Conservation (phyloP, 2,113 vertebrate genomes). For the Polypterus bichir region DNA sequence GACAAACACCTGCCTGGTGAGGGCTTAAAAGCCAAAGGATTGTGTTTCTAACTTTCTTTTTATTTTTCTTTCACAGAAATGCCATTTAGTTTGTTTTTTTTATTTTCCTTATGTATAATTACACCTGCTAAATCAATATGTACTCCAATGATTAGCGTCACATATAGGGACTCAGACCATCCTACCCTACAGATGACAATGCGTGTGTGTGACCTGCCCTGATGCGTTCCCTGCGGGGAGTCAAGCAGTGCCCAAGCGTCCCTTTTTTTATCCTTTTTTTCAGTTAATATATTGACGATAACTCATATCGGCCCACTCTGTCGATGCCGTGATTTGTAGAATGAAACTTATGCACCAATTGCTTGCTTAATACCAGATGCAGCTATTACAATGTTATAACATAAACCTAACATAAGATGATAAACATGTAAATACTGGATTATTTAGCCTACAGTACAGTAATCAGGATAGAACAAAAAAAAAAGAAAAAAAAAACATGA, state of each 20-base stretch:
- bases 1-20: too few species aligned
- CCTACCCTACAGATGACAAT: too few species aligned
- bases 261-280: constrained; percentile 15
- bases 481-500: constrained; percentile 34
- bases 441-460: constrained; percentile 82
- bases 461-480: constrained; percentile 62
- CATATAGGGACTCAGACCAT: too few species aligned
- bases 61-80: too few species aligned
- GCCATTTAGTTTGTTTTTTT: too few species aligned
- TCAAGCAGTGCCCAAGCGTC: constrained; percentile 21
- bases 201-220: neutral
- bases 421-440: constrained; percentile 81
- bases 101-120: too few species aligned
- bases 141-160: too few species aligned
- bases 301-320: constrained; percentile 33
- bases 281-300: constrained; percentile 22
- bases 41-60: too few species aligned
- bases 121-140: too few species aligned
- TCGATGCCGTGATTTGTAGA: constrained; percentile 36
- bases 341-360: constrained; percentile 61
- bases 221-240: constrained; percentile 6
- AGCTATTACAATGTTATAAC: constrained; percentile 75
- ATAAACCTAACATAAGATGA: constrained; percentile 78
- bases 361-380: constrained; percentile 66
- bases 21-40: too few species aligned